Evolutionary conservation across 1,140 invertebrate species (phyloP).

Genomic region (Drosophila virilis): DNA sequence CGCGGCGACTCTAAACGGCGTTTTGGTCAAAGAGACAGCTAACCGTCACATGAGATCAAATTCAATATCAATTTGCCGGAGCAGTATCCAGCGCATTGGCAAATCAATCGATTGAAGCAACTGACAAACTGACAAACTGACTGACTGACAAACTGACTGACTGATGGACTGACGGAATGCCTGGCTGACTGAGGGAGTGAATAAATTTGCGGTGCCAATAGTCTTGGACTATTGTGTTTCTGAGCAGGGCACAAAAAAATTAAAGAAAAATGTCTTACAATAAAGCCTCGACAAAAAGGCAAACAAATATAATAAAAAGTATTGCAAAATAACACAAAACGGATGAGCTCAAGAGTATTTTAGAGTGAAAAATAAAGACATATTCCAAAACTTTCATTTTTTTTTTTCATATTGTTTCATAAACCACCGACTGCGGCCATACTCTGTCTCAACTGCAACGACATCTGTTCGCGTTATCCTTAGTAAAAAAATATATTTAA

Average conservation of each 20-base stretch:
- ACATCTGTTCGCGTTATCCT: not conserved
- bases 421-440: not conserved
- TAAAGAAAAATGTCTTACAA: constrained; percentile 21
- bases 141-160: not conserved
- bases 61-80: constrained; percentile 71
- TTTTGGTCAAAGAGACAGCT: constrained; percentile 55
- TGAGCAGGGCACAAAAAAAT: not conserved
- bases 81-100: constrained; percentile 29
- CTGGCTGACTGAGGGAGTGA: constrained; percentile 13
- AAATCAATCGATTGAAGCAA: constrained; percentile 55
- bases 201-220: not conserved
- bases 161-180: constrained; percentile 25
- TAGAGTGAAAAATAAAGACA: constrained; percentile 68
- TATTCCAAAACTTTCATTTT: not conserved
- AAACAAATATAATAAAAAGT: constrained; percentile 82
- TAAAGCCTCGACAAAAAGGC: constrained; percentile 58
- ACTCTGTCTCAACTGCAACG: not conserved
- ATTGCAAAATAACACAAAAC: constrained; percentile 73
- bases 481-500: not conserved
- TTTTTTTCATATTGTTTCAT: not conserved
- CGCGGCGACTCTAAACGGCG: constrained; percentile 52
- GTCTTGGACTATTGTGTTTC: not conserved
- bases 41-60: constrained; percentile 70
- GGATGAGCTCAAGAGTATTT: constrained; percentile 72
- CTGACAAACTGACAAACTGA: constrained; percentile 29